These are phyloP conservation scores for Paramormyrops kingsleyae DNA, from an alignment of 2,113 vertebrate genomes.

Conservation along the genomic window DNA sequence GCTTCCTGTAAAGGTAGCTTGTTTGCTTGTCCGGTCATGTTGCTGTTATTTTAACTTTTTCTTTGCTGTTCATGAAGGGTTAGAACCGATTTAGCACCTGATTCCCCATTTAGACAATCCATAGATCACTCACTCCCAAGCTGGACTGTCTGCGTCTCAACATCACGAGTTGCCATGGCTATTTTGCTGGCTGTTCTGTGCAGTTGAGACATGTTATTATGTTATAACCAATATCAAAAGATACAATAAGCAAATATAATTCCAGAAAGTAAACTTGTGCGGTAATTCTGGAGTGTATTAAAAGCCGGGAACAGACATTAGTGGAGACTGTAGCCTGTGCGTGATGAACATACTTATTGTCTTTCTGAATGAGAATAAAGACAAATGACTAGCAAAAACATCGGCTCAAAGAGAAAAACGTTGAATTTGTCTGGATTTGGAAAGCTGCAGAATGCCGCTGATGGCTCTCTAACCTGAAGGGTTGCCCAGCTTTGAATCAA, in stretches of 20 bases:
- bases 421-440: background rate
- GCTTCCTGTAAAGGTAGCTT: background rate
- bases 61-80: background rate
- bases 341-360: background rate
- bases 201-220: background rate
- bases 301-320: background rate
- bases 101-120: background rate
- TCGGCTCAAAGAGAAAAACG: background rate
- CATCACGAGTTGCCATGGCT: background rate
- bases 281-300: background rate
- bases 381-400: background rate
- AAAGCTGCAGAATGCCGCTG: background rate
- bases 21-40: background rate
- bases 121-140: background rate
- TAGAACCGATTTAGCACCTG: background rate
- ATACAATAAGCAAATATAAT: background rate
- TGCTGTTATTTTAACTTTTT: background rate
- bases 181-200: background rate
- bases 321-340: background rate
- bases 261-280: background rate
- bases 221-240: background rate
- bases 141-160: background rate
- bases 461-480: background rate
- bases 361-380: background rate
- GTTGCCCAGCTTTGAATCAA: background rate